Evolutionary conservation across 2,797 vertebrate genomes (phyloP), one percentile per base, ranked within the genome.

Genomic region (Danio tinwini): DNA sequence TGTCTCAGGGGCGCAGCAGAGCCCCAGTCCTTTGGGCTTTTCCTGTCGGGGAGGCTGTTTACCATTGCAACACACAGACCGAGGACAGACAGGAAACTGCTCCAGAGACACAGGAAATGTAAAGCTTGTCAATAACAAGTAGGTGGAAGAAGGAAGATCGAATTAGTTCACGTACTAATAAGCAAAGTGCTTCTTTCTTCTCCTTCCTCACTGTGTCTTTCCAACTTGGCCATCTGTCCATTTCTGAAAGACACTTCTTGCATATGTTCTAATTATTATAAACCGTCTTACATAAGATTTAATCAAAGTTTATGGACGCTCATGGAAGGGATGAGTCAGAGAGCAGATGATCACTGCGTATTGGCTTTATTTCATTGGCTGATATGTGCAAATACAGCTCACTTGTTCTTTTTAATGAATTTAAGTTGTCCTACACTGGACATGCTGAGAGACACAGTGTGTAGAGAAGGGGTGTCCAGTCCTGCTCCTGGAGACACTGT

Each of bases 161-260:
- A 93, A 94, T 94, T 89, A 94, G 90, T 90, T 90, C 91, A 92
- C 91, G 87, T 8, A 82, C 89, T 93, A 93, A 92, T 86, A 42
- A 81, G 88, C 86, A 88, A 89, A 91, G 89, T 87, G 90, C 87
- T 86, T 85, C 81, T 83, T 78, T 45, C 37, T 67, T 70, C 39
- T 74, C 11, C 69, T 68, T 16, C 49, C 71, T 47, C 29, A 58
- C 56, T 67, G 55, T 64, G 21, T 72, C 56, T 78, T 71, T 16
- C 67, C 82, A 75, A 74, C 84, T 86, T 64, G 8, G 75, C 92
- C 93, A 92, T 93, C 92, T 93, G 92, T 88, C 87, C 80, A 84
- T 77, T 88, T 83, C 89, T 89, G 89, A 64, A 73, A 88, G 88
- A 90, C 90, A 82, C 58, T 88, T 83, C 86, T 47, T 85, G 86